Evolutionary conservation across 2,888 invertebrate species (phyloP), one percentile per base, ranked within the genome.

Genomic region (Eremobia ochroleuca): DNA sequence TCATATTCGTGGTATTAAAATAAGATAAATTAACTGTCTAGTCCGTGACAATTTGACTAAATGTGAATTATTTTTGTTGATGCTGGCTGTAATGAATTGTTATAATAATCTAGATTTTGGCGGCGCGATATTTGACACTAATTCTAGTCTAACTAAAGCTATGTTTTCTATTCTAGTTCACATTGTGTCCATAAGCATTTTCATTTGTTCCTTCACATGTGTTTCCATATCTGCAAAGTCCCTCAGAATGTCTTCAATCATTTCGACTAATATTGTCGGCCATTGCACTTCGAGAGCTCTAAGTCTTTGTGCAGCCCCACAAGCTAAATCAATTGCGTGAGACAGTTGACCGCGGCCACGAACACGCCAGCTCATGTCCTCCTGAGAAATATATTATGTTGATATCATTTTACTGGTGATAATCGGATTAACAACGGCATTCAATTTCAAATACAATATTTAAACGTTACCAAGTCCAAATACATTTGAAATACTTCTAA

Each of bases 221-320:
- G 97, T 95, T 91, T 98, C 98, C 97, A 98, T 97, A 88, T 98
- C 97, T n/a, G 98, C 97, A 92, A 98, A 99, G 93, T 99, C 99
- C 79, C 97, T 97, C 79, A 99, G 95, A 25, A 98, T 98, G 87
- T 98, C 98, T 89, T 98, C 97, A 83, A 99, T 97, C 94, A 98
- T 97, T 91, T 98, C 98, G 66, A 98, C 96, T 86, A 99, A 96
- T 90, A 99, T 97, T 73, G 97, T 97, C 28, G 98, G 98, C 99
- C 99, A 99, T 89, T 98, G 97, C 64, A 97, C 96, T 90, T 98
- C 98, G 77, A 99, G 96, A 78, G 97, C 96, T 85, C 98, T 97
- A 77, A 99, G 94, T 91, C 99, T 98, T 90, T 98, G 97, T 65
- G 98, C 98, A 0, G 98, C 98, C 85, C 98, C 98, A 87, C 98